Conservation (phyloP, 2,888 invertebrate species). For the Aphodius granarius region DNA sequence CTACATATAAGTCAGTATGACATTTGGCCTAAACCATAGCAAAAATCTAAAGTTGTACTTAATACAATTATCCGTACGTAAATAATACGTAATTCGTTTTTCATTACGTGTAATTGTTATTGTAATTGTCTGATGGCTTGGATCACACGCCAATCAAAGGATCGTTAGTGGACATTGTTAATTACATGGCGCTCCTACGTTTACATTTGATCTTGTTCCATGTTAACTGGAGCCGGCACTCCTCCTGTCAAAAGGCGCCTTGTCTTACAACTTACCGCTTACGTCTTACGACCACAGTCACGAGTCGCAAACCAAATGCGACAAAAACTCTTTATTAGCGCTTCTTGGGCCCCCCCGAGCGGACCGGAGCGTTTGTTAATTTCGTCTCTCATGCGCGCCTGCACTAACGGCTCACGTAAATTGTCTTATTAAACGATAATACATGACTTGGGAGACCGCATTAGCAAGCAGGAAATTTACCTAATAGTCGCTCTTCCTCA, state of each 20-base stretch:
- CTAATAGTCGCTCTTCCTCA: background rate
- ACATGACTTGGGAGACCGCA: background rate
- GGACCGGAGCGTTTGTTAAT: background rate
- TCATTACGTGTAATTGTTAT: constrained; percentile 48
- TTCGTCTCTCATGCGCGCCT: background rate
- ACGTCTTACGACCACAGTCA: background rate
- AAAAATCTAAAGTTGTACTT: constrained; percentile 21
- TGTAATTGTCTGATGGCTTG: constrained; percentile 43
- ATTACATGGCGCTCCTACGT: constrained; percentile 47
- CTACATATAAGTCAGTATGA: background rate
- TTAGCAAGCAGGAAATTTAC: background rate
- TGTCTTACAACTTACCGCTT: background rate
- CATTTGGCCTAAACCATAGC: background rate
- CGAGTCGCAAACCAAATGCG: background rate
- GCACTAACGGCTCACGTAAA: background rate
- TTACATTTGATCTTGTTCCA: constrained; percentile 36
- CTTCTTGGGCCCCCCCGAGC: background rate
- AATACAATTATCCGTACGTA: constrained; percentile 41
- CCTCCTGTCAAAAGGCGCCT: constrained; percentile 29
- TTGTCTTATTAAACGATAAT: background rate
- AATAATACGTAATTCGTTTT: constrained; percentile 48
- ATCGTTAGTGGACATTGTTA: constrained; percentile 50
- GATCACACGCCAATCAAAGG: constrained; percentile 48
- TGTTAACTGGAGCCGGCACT: constrained; percentile 33
- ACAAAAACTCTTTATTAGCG: background rate